Base-by-base conservation (phyloP, 2,888 invertebrate species). In the Zhengitettix transpicula region DNA sequence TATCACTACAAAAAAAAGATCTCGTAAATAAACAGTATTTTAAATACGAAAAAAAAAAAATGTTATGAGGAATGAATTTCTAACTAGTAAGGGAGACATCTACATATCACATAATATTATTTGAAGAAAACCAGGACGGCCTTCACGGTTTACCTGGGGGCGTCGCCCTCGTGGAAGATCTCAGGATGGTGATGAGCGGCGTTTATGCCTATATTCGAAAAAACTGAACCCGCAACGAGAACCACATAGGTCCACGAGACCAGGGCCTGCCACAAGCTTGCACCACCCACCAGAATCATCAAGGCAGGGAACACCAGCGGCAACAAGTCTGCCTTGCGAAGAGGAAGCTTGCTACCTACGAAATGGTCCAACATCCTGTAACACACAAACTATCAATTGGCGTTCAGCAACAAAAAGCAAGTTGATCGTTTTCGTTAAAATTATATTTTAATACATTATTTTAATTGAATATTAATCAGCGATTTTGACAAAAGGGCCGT, bases 161-260 rank as follows among this genome's bases (percentile, higher is more conserved):
- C 72, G 70, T 90, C 89, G 2, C 88, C 88, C 67, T 88, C 88
- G 68, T 89, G 89, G 67, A 84, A 84, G 61, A 88, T 83, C 42
- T 81, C 80, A 1, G 89, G 87, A 69, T 89, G 87, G 68, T 89
- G 88, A 73, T 89, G 89, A 1, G 83, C 87, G 1, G 87, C 87
- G 69, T 82, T 87, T 1, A 85, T 67, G 1, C 83, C 87, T 60
- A 87, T 81, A 1, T 79, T 65, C 14, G 73, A 75, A 68, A 89
- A 86, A 1, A 78, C 65, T 53, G 82, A 77, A 65, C 87, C 84
- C 1, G 76, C 75, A 0, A 78, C 69, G 28, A 78, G 67, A 40
- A 78, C 69, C 15, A 83, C 77, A 64, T 77, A 70, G 0, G 81
- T 64, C 83, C 83, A 87, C 64, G 74, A 72, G 16, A 71, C 66